phyloP scores from a whole-genome alignment of 2,797 vertebrate genomes.

The Sebastes aleutianus region DNA sequence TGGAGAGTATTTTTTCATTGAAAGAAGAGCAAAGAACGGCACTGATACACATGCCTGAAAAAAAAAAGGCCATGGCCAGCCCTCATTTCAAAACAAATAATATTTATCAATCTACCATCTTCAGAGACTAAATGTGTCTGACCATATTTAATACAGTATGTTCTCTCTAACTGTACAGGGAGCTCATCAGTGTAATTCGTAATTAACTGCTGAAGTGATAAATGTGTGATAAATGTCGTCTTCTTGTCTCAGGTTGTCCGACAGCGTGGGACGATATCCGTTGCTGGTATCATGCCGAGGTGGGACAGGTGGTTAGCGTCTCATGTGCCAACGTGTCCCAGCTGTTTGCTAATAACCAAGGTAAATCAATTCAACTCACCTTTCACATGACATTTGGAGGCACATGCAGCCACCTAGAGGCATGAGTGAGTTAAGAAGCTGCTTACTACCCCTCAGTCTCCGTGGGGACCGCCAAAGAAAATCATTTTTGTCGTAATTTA shows the following conservation, averaged over 20 bases:
- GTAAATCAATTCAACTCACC: conserved; percentile 51
- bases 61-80: not conserved
- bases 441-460: not conserved
- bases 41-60: not conserved
- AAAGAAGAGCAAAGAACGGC: too few relatives aligned
- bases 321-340: conserved; percentile 77
- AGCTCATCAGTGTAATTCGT: not conserved
- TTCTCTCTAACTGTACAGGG: not conserved
- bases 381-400: not conserved
- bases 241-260: conserved; percentile 70
- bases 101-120: too few relatives aligned
- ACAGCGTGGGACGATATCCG: conserved; percentile 76
- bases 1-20: too few relatives aligned
- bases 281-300: conserved; percentile 77
- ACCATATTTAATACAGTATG: not conserved
- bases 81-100: not conserved
- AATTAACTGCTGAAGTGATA: not conserved
- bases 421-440: not conserved
- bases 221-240: not conserved
- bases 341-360: conserved; percentile 75
- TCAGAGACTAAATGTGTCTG: not conserved
- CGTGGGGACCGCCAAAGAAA: not conserved
- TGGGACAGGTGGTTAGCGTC: conserved; percentile 76
- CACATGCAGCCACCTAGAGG: not conserved
- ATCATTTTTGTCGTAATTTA: not conserved